Evolutionary conservation across 2,888 invertebrate genomes (phyloP).

Genomic region (Eulithis prunata): DNA sequence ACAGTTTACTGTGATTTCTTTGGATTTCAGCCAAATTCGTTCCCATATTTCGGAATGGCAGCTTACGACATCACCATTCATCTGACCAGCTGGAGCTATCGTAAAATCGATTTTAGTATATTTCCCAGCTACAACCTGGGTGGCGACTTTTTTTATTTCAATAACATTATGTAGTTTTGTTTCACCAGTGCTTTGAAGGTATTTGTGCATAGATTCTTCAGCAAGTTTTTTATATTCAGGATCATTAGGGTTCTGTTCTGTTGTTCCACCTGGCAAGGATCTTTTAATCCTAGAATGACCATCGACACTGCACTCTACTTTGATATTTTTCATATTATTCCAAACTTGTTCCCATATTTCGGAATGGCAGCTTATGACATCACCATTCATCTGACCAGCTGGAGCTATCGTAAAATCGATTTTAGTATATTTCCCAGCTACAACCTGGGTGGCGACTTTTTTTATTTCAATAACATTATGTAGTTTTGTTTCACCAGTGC

Average conservation of each 20-base stretch:
- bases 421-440: conserved; percentile 42
- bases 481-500: conserved; percentile 17
- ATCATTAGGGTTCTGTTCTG: conserved; percentile 38
- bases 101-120: conserved; percentile 44
- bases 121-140: conserved; percentile 48
- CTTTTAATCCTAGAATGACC: conserved; percentile 30
- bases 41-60: conserved; percentile 5
- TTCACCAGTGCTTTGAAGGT: conserved; percentile 28
- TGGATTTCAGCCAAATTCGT: neutral
- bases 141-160: conserved; percentile 41
- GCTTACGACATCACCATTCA: neutral
- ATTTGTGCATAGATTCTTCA: conserved; percentile 45
- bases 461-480: conserved; percentile 35
- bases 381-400: neutral
- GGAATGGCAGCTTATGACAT: conserved; percentile 42
- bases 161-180: conserved; percentile 29
- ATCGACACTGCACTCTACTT: conserved; percentile 36
- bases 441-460: conserved; percentile 47
- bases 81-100: conserved; percentile 16
- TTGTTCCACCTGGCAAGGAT: conserved; percentile 40
- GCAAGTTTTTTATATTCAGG: conserved; percentile 43
- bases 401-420: conserved; percentile 43
- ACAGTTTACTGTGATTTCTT: conserved; percentile 22
- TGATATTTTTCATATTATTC: conserved; percentile 41
- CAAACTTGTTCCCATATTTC: conserved; percentile 45